phyloP scores from a whole-genome alignment of 1,140 invertebrate species.

The Akabosia matsudoensis region DNA sequence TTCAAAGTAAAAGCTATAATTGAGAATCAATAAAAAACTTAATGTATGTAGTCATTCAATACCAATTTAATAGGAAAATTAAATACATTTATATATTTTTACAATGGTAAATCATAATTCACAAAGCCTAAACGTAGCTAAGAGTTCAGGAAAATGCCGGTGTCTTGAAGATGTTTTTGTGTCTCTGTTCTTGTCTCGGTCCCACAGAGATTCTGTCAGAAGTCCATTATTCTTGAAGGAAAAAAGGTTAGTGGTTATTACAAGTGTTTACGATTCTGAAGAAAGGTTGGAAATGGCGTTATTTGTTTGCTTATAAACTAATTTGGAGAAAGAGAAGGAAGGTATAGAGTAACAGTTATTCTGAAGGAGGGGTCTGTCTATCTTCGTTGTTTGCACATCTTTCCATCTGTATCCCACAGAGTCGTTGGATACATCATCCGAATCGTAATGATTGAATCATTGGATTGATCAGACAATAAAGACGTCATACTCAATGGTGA shows the following conservation, averaged over 20 bases:
- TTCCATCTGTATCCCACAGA: conserved; percentile 2
- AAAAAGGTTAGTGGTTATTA: not conserved
- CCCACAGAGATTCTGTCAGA: not conserved
- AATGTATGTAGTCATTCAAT: too few species aligned
- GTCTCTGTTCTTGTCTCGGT: not conserved
- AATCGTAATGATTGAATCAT: conserved; percentile 22
- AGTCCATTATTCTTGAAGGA: not conserved
- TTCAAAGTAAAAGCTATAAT: too few species aligned
- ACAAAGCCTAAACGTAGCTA: too few species aligned
- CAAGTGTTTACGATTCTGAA: not conserved
- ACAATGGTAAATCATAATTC: too few species aligned
- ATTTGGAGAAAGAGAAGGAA: too few species aligned
- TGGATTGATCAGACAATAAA: not conserved
- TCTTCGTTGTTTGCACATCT: not conserved
- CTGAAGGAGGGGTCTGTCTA: not conserved
- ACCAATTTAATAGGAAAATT: too few species aligned
- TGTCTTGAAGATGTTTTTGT: not conserved
- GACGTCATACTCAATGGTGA: not conserved
- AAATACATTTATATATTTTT: too few species aligned
- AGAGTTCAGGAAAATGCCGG: too few species aligned
- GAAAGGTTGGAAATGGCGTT: not conserved
- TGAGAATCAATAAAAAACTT: too few species aligned
- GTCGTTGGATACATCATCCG: not conserved
- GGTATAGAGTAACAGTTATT: too few species aligned
- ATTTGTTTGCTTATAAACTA: not conserved